Evolutionary conservation across 2,113 vertebrate species (phyloP), one percentile per base, ranked within the genome.

Genomic region (Symphodus melops): DNA sequence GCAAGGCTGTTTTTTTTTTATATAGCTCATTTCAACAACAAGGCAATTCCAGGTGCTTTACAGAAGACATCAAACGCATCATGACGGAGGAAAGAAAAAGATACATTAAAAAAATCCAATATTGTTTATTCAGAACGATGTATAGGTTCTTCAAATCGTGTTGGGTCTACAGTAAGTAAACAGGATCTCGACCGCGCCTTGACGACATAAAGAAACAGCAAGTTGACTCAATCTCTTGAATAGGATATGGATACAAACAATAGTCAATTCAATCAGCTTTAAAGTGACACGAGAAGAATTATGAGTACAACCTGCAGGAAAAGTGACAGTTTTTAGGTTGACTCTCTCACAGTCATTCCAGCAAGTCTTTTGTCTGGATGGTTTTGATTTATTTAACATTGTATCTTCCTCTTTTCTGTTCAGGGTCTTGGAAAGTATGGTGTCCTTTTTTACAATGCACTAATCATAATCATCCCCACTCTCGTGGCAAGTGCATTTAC

Each of bases 361-460:
- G 28, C 6, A 33, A 33, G 28, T 33, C 28, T 33, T 5, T 33
- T 33, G 28, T 33, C 4, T 33, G 28, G 28, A 33, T 33, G 39
- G 11, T 41, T 41, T 41, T 10, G 8, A 41, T 41, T 41, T 41
- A 11, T 41, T 72, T 5, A 39, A 16, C 20, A n/a, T 33, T 28
- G 60, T 62, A 17, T 71, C 63, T 53, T 60, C 53, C 36, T 66
- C 25, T 39, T 44, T 48, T 75, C 28, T 33, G 28, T 33, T 86
- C 53, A 98, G 97, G 95, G 95, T 58, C 77, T 98, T 28, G 97
- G 97, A 41, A 97, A 96, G 87, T 97, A 97, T 0, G 97, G 96
- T 20, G 93, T 99, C 54, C 93, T 99, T 82, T 98, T 96, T 90
- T 98, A 99, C 92, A 98, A 98, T 64, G 95, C 96, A n/a, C 91